Base-by-base conservation (phyloP, 2,888 invertebrate species). In the Xylota sylvarum region DNA sequence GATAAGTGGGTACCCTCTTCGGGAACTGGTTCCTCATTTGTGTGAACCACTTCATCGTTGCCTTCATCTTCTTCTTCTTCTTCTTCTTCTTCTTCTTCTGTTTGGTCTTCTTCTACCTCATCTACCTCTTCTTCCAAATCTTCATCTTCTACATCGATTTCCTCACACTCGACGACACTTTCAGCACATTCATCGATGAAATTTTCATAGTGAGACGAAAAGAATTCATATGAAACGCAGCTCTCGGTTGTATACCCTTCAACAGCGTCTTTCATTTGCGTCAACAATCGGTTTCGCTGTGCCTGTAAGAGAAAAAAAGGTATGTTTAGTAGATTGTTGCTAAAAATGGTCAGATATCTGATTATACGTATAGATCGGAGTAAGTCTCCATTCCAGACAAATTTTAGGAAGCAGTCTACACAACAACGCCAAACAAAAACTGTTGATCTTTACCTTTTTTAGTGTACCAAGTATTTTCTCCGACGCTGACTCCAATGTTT, bases 401-500 rank as follows among this genome's bases (percentile, higher is more conserved):
- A n/a, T n/a, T n/a, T n/a, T n/a, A n/a, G n/a, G n/a, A n/a, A n/a
- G n/a, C n/a, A n/a, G n/a, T n/a, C n/a, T n/a, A n/a, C n/a, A n/a
- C n/a, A n/a, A n/a, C n/a, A n/a, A n/a, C n/a, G n/a, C n/a, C 17
- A 32, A 32, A 5, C n/a, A n/a, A n/a, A n/a, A n/a, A n/a, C n/a
- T n/a, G n/a, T 3, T 48, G 6, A 2, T 0, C 12, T 60, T 2
- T 82, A 86, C 86, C 89, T 94, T 94, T 89, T 94, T 95, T 60
- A 96, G 91, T 86, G 95, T 93, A 0, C 94, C 94, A 35, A 97
- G 89, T 88, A 97, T 94, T 91, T 95, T 95, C 7, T 93, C 90
- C 12, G 97, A 92, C 0, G 97, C 97, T 1, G 95, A 93, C 12
- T 96, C 95, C 23, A 95, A 93, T 0, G 94, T 95, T 90, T 96